Evolutionary conservation across 2,113 vertebrate species (phyloP), one percentile per base, ranked within the genome.

Genomic region (Embiotoca jacksoni): DNA sequence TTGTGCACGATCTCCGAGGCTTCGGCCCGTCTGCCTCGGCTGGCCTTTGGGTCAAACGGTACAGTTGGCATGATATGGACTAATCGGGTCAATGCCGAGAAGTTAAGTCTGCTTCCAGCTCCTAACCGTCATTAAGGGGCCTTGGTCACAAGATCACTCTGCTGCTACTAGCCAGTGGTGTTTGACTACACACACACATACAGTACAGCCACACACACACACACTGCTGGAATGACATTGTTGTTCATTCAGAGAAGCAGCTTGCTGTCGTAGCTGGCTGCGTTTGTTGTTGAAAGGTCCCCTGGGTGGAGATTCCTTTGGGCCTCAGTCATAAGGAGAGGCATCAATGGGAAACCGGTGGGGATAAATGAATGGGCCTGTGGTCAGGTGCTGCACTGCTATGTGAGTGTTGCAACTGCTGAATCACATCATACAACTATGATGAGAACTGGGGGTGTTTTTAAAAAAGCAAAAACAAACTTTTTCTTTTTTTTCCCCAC

Each of bases 231-330:
- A 90, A 83, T 82, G 81, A 85, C 88, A 92, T 89, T 91, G 90
- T 90, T 91, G 86, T 92, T 92, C 91, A 92, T 93, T 94, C 85
- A 94, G 89, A 90, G 90, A 93, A 92, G 87, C 90, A 90, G 91
- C 85, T 90, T 93, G 92, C 92, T 90, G 91, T 90, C 87, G 88
- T 91, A 92, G 91, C 92, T 92, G 91, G 85, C 90, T 91, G 89
- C 82, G 78, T 90, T 94, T 94, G 92, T 93, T 94, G 89, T 93
- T 92, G 85, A 86, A 92, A 89, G 80, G 88, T 93, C 92, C 90
- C 91, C 92, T 89, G 90, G 83, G 91, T 88, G 88, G 91, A 92
- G 88, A 92, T 92, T 94, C 88, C 92, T 90, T 83, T 80, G 93
- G 81, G 89, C 90, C 90, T 87, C 88, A 90, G 92, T 94, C 92